Conservation (phyloP, 1,140 invertebrate species). For the Pristionchus pacificus region DNA sequence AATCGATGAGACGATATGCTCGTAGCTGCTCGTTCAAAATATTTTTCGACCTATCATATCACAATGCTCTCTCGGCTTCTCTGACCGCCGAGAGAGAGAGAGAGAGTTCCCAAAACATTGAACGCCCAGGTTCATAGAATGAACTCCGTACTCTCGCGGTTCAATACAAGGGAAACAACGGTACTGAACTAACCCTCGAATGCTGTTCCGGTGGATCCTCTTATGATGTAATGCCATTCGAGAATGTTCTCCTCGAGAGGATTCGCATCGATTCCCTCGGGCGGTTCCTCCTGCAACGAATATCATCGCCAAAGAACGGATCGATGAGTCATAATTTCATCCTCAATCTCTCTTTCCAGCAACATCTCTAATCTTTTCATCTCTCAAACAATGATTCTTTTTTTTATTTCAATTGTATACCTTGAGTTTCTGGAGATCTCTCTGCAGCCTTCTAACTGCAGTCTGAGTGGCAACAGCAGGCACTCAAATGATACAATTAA, state of each 20-base stretch:
- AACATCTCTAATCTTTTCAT: no score
- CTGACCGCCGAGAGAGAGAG: no score
- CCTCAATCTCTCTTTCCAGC: no score
- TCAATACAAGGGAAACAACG: neutral
- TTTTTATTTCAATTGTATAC: neutral
- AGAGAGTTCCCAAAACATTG: no score
- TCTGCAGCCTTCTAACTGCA: conserved; percentile 26
- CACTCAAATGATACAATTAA: conserved; percentile 30
- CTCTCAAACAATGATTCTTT: neutral
- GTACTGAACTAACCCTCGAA: conserved; percentile 68
- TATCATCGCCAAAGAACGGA: no score
- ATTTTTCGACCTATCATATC: no score
- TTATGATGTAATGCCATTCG: conserved; percentile 92
- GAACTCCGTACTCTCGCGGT: no score
- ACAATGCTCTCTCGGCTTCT: no score
- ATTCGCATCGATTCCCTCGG: conserved; percentile 88
- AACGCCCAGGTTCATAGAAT: no score
- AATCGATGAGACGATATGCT: no score
- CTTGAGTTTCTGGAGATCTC: conserved; percentile 26
- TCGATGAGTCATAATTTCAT: no score
- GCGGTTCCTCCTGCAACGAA: conserved; percentile 71
- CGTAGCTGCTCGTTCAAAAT: no score
- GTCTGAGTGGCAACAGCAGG: conserved; percentile 58
- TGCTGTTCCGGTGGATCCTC: conserved; percentile 81
- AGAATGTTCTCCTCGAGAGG: conserved; percentile 89